Conservation (phyloP, 2,113 vertebrate genomes). For the Argyrosomus japonicus region DNA sequence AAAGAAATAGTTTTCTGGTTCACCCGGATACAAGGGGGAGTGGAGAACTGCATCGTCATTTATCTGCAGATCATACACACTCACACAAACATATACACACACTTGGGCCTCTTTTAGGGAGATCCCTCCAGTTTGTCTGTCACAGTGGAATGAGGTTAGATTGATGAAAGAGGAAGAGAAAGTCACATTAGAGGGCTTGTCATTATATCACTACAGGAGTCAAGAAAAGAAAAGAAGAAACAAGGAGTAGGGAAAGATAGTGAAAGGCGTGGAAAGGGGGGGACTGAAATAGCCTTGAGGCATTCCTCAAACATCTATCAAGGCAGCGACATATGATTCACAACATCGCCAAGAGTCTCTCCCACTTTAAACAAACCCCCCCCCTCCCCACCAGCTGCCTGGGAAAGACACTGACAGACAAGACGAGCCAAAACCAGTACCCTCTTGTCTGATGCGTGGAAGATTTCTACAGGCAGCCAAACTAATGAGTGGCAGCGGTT, state of each 20-base stretch:
- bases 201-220: slow-evolving; percentile 33
- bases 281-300: slow-evolving; percentile 49
- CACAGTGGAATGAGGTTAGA: slow-evolving; percentile 65
- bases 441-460: neutral
- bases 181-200: slow-evolving; percentile 55
- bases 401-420: slow-evolving; percentile 43
- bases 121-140: slow-evolving; percentile 58
- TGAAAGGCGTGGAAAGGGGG: slow-evolving; percentile 8
- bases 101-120: slow-evolving; percentile 31
- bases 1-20: slow-evolving; percentile 50
- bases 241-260: slow-evolving; percentile 11
- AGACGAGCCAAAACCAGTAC: slow-evolving; percentile 42
- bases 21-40: slow-evolving; percentile 9
- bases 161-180: slow-evolving; percentile 67
- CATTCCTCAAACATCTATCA: slow-evolving; percentile 67
- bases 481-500: slow-evolving; percentile 34
- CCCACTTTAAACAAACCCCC: slow-evolving; percentile 53
- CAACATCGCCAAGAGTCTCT: slow-evolving; percentile 51
- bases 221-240: slow-evolving; percentile 19
- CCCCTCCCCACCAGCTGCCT: slow-evolving; percentile 50
- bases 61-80: slow-evolving; percentile 48
- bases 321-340: slow-evolving; percentile 63
- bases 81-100: slow-evolving; percentile 34
- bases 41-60: slow-evolving; percentile 16
- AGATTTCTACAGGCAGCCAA: neutral